A percentile compares a stretch with the other conserved stretches of the same genome.
Evolutionary conservation across 2,113 vertebrate genomes (phyloP).

Genomic region (Pipra filicauda): DNA sequence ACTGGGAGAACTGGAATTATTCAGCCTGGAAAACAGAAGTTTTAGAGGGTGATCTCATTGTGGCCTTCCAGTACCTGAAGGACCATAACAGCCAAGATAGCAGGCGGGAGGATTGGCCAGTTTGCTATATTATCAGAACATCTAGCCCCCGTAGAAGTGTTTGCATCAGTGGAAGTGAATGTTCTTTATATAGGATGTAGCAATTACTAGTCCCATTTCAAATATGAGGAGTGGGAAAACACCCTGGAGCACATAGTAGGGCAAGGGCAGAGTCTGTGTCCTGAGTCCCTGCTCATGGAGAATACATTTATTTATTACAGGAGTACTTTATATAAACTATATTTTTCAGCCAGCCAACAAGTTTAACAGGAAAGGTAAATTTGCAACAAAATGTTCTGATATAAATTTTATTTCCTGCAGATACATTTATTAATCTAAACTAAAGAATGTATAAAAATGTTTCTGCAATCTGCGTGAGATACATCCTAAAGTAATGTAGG

Average conservation of each 20-base stretch:
- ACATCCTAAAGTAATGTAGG: not conserved
- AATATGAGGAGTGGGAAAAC: not conserved
- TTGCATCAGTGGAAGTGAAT: not conserved
- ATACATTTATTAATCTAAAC: not conserved
- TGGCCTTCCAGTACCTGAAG: not conserved
- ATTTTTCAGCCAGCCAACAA: not conserved
- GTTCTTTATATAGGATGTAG: not conserved
- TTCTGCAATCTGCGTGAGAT: not conserved
- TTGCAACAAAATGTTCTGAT: not conserved
- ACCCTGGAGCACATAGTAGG: not conserved
- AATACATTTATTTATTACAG: not conserved
- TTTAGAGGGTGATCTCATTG: not conserved
- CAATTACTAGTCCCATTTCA: not conserved
- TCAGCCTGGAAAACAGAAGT: not conserved
- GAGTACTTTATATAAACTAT: not conserved
- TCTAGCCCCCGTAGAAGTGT: not conserved
- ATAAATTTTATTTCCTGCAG: not conserved
- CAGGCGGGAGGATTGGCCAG: not conserved
- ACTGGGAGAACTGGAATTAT: not conserved
- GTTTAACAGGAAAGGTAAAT: not conserved
- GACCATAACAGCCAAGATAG: fast-evolving
- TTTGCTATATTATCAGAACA: not conserved
- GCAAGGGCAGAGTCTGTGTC: not conserved
- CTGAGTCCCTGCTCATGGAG: not conserved
- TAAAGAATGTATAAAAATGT: not conserved